Percentiles rank a stretch among this genome's conserved stretches.
Evolutionary conservation across 1,140 invertebrate genomes (phyloP).

Genomic region (Drosophila guanche): DNA sequence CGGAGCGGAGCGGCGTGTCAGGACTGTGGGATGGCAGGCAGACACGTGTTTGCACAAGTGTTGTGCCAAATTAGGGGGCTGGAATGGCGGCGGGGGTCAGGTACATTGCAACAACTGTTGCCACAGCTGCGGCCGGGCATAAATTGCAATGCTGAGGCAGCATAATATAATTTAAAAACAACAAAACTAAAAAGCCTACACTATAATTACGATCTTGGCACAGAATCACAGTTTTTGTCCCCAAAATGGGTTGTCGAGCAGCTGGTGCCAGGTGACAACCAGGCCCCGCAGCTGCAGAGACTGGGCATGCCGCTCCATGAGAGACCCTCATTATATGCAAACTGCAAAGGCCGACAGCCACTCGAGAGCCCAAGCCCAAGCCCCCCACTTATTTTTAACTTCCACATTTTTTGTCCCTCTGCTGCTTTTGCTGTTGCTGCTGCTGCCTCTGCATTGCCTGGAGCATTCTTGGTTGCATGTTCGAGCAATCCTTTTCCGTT

Average conservation of each 20-base stretch:
- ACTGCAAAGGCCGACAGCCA: constrained; percentile 68
- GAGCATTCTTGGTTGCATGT: constrained; percentile 77
- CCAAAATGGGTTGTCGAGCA: constrained; percentile 49
- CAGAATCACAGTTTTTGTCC: constrained; percentile 74
- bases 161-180: constrained; percentile 44
- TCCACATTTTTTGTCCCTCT: constrained; percentile 58
- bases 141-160: constrained; percentile 22
- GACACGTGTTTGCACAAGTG: constrained; percentile 46
- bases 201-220: constrained; percentile 26
- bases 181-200: constrained; percentile 22
- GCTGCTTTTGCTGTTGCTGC: constrained; percentile 4
- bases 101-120: not conserved
- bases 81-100: not conserved
- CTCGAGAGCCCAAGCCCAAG: constrained; percentile 47
- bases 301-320: constrained; percentile 12
- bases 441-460: constrained; percentile 23
- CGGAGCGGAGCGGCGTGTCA: not conserved
- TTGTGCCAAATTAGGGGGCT: not conserved
- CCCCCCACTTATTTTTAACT: constrained; percentile 80
- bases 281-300: constrained; percentile 15
- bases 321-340: constrained; percentile 79
- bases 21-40: no score
- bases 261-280: constrained; percentile 69
- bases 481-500: constrained; percentile 78
- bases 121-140: constrained; percentile 20